Conservation (phyloP, 2,113 vertebrate species). For the Rhadina sibilatrix region DNA sequence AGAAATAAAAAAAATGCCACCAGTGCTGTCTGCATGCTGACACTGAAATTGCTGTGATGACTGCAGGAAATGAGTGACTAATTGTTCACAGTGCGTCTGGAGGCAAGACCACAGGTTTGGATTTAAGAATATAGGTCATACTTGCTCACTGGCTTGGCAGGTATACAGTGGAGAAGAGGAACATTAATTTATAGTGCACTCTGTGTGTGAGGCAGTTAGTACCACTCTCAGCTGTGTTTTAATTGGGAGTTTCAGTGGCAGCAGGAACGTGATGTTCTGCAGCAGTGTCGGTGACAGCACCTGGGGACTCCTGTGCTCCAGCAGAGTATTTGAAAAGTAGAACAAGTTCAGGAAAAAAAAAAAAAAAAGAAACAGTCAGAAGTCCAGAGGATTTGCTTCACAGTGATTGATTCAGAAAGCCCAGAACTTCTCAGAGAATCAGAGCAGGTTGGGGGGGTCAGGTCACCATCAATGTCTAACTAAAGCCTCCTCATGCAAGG, state of each 20-base stretch:
- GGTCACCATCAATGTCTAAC: accelerated
- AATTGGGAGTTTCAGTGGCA: background rate
- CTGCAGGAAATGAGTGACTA: background rate
- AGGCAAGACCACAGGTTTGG: background rate
- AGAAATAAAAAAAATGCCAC: background rate
- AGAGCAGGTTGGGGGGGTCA: background rate
- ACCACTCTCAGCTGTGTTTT: background rate
- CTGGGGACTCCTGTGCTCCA: background rate
- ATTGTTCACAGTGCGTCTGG: background rate
- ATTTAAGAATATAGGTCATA: background rate
- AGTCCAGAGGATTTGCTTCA: background rate
- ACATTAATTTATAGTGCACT: background rate
- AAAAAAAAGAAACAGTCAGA: background rate
- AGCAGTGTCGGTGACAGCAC: background rate
- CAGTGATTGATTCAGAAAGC: background rate
- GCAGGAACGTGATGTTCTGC: background rate
- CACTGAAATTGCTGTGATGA: background rate
- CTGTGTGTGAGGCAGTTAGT: background rate
- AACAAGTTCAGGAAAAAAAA: background rate
- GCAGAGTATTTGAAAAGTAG: background rate
- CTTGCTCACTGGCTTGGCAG: background rate
- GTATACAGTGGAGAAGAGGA: background rate
- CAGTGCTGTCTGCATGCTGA: background rate
- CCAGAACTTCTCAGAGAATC: background rate
- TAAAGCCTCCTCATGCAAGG: background rate